Base-by-base conservation (phyloP, 2,113 vertebrate genomes). In the Triplophysa siluroides region DNA sequence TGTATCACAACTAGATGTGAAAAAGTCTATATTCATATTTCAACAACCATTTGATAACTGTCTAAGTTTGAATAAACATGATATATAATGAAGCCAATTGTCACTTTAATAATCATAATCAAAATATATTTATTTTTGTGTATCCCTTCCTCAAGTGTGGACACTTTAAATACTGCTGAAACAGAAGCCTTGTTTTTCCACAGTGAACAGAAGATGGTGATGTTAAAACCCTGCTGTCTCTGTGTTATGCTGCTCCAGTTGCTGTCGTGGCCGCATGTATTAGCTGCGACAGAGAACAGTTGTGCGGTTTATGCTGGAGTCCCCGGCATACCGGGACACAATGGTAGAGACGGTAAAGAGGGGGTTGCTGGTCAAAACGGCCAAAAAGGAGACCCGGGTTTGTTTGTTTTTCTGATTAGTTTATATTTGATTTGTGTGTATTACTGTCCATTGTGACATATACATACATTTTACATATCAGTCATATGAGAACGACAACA, bases 341-440 rank as follows among this genome's bases (percentile, higher is more conserved):
- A 81, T 19, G 83, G 78, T 23, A 81, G 69, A 62, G 79, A 81
- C 23, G 76, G 83, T 18, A 70, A 26, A 76, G 65, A 83, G n/a
- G 4, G 83, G 23, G 3, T n/a, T 52, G 8, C 58, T 60, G 80
- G 83, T 43, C 73, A 19, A 2, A 85, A 85, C 61, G 80, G 83
- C 11, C 65, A 85, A 45, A 85, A 78, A 45, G 80, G 83, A 65
- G 83, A 85, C 23, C 26, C 47, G 77, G 83, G 80, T 82, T 41
- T 12, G 1, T 73, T 14, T 14, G 5, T 47, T 2, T 45, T 8
- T 1, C 33, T 61, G 38, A 29, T 61, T 61, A 16, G 26, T 18
- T 10, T 60, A 21, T 73, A 58, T 21, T 43, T 18, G 4, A 38
- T 8, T 43, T n/a, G 33, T 33, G 18, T 43, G 19, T 3, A 67